Conservation (phyloP, 2,888 invertebrate species). For the Melanargia galathea region DNA sequence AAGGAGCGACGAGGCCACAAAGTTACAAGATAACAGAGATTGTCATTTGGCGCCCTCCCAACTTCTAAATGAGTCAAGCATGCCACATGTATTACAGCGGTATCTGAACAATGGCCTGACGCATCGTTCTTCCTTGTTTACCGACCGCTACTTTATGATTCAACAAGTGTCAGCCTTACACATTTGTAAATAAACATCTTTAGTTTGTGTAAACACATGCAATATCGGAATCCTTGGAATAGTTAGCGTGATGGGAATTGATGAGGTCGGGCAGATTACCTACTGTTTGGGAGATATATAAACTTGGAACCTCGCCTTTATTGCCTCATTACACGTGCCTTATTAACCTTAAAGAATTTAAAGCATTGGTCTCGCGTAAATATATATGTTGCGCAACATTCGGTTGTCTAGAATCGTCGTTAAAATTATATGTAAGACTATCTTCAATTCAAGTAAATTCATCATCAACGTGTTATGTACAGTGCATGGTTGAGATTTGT, state of each 20-base stretch:
- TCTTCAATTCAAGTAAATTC: too few relatives aligned
- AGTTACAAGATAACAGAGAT: slow-evolving; percentile 43
- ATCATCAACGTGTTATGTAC: too few relatives aligned
- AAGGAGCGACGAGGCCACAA: slow-evolving; percentile 20
- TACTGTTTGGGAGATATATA: slow-evolving; percentile 16
- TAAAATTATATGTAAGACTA: too few relatives aligned
- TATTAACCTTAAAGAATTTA: neutral
- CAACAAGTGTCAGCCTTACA: slow-evolving; percentile 50
- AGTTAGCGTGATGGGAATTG: slow-evolving; percentile 36
- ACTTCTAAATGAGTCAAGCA: slow-evolving; percentile 49
- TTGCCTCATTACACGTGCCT: neutral
- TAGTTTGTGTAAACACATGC: slow-evolving; percentile 39
- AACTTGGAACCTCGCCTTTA: slow-evolving; percentile 4
- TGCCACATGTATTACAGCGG: slow-evolving; percentile 53
- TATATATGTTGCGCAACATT: too few relatives aligned
- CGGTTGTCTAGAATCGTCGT: too few relatives aligned
- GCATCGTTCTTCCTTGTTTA: slow-evolving; percentile 60
- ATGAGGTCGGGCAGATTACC: slow-evolving; percentile 27
- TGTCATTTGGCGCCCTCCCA: slow-evolving; percentile 50
- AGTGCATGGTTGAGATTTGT: too few relatives aligned
- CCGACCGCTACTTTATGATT: slow-evolving; percentile 55
- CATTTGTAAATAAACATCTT: slow-evolving; percentile 38
- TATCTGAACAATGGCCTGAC: slow-evolving; percentile 62
- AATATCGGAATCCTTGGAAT: slow-evolving; percentile 37
- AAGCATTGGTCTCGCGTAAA: neutral